phyloP scores from a whole-genome alignment of 2,797 vertebrate species.

The Poeciliopsis turneri region DNA sequence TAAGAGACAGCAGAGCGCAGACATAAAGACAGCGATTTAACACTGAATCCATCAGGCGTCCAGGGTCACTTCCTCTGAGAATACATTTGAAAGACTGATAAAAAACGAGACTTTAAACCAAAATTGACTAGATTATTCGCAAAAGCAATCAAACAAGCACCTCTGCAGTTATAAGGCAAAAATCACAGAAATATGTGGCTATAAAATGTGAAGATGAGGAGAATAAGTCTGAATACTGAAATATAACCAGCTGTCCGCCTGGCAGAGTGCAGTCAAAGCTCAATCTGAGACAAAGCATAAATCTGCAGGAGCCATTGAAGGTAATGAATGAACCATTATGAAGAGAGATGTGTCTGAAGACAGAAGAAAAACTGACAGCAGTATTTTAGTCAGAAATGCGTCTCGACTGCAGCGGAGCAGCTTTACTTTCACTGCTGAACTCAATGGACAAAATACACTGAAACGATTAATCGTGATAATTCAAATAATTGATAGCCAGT shows the following conservation, averaged over 20 bases:
- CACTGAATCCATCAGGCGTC: neutral
- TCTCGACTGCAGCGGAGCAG: neutral
- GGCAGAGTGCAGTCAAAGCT: constrained; percentile 51
- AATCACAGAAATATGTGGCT: neutral
- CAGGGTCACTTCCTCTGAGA: neutral
- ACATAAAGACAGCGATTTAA: neutral
- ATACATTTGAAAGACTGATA: neutral
- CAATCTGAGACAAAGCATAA: constrained; percentile 48
- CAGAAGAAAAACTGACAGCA: constrained; percentile 32
- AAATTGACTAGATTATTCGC: neutral
- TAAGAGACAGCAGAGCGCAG: neutral
- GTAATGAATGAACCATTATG: constrained; percentile 62
- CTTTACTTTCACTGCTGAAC: constrained; percentile 11
- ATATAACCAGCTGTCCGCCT: constrained; percentile 52
- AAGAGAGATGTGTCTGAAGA: constrained; percentile 50
- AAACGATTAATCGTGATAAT: too few relatives aligned
- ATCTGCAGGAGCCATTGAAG: constrained; percentile 48
- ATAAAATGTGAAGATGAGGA: constrained; percentile 30
- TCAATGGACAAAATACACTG: too few relatives aligned
- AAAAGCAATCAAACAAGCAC: neutral
- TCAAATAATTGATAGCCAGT: too few relatives aligned
- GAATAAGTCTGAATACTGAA: constrained; percentile 48
- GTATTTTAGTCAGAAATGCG: constrained; percentile 20
- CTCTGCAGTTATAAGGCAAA: neutral
- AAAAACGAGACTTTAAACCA: neutral